Evolutionary conservation across 2,113 vertebrate species (phyloP), one percentile per base, ranked within the genome.

Genomic region (Ptychochromis oligacanthus): DNA sequence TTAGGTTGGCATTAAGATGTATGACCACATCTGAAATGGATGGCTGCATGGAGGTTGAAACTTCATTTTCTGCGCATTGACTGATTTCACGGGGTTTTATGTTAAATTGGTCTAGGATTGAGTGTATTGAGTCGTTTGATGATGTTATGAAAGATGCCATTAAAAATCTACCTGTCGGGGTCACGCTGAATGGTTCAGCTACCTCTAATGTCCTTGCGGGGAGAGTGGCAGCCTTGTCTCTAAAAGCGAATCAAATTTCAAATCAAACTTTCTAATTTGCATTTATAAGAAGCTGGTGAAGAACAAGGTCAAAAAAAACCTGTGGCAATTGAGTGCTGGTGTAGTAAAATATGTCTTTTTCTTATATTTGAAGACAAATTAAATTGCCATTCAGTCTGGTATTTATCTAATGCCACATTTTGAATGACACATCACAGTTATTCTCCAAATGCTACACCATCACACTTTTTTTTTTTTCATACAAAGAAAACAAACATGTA

Each of bases 71-170:
- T 92, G 91, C 83, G 86, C 85, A 83, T 93, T 89, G 86, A 79
- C 88, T 89, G 89, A 93, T 95, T 92, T 95, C 91, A 93, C 83
- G 85, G 87, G 77, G 82, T 92, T 95, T 95, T 75, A 75, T 65
- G 26, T 93, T 86, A 92, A 94, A 92, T 91, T 92, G 89, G 87
- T 84, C 81, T 57, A 85, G 65, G 81, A 90, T 86, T 84, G 87
- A 89, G 85, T 84, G 91, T 87, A 91, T 84, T 87, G 91, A 93
- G 87, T 91, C 88, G 79, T 91, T 94, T 93, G 93, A 94, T 91
- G 87, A 91, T 91, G 89, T 92, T 91, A 88, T 92, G 91, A 95
- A 93, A 91, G 88, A 91, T 77, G 77, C 67, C 60, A 92, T 95
- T 92, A 88, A 91, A 92, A 93, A 91, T 84, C 65, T 92, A 94